Evolutionary conservation across 2,113 vertebrate genomes (phyloP).

Genomic region (Machaerirhynchus nigripectus): DNA sequence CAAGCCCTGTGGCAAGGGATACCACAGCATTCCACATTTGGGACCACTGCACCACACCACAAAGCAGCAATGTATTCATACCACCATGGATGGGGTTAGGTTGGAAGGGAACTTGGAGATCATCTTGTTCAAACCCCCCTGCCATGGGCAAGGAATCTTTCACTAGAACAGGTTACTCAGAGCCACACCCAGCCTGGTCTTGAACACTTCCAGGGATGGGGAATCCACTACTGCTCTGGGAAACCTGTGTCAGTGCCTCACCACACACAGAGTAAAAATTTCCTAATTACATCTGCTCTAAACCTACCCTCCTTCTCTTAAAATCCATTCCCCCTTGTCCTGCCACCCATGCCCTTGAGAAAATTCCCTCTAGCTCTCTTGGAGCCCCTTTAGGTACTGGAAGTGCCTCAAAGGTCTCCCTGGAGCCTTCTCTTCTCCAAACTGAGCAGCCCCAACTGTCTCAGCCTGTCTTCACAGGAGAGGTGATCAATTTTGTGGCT

Average conservation of each 20-base stretch:
- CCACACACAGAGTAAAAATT: not conserved
- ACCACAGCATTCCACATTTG: fast-evolving
- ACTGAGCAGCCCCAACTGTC: not conserved
- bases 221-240: not conserved
- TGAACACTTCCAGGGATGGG: not conserved
- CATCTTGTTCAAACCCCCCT: not conserved
- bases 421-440: not conserved
- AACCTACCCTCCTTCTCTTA: not conserved
- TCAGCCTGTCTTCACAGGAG: not conserved
- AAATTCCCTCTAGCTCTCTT: not conserved
- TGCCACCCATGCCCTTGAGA: not conserved
- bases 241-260: not conserved
- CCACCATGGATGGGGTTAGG: fast-evolving
- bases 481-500: not conserved
- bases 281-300: not conserved
- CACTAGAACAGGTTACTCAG: not conserved
- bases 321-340: not conserved
- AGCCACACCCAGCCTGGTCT: not conserved
- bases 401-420: not conserved
- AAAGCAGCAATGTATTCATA: not conserved
- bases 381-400: not conserved
- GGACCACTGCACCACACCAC: not conserved
- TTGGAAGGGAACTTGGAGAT: not conserved
- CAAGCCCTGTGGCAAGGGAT: not conserved
- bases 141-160: not conserved